phyloP scores from a whole-genome alignment of 2,797 vertebrate genomes.

The Agapornis canus region DNA sequence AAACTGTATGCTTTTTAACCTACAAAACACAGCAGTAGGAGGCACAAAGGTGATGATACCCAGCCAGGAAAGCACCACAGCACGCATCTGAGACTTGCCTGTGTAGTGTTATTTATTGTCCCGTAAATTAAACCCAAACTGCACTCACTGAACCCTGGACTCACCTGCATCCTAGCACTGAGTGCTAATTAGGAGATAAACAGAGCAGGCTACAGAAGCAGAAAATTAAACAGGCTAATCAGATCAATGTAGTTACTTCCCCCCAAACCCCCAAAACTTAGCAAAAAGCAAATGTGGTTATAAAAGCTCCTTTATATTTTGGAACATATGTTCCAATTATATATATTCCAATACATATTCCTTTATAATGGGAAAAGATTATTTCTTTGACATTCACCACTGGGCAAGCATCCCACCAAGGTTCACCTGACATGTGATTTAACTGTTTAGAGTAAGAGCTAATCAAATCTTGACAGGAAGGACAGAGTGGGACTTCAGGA shows the following conservation, averaged over 20 bases:
- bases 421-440: background rate
- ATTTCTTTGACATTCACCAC: background rate
- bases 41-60: background rate
- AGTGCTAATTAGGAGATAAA: slow-evolving; percentile 16
- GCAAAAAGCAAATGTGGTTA: background rate
- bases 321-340: background rate
- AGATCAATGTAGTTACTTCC: background rate
- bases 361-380: background rate
- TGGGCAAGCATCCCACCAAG: background rate
- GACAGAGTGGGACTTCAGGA: background rate
- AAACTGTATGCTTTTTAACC: background rate
- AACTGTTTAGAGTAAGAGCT: background rate
- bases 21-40: background rate
- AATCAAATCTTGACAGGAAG: background rate
- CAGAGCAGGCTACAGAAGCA: background rate
- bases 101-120: background rate
- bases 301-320: background rate
- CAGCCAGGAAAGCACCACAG: background rate
- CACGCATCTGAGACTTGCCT: background rate
- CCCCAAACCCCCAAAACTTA: background rate
- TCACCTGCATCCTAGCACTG: background rate
- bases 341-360: too few relatives aligned
- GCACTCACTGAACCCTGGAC: background rate
- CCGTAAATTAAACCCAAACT: background rate
- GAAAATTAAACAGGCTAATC: slow-evolving; percentile 18